Percentiles rank a stretch among this genome's conserved stretches.
Evolutionary conservation across 2,888 invertebrate genomes (phyloP).

Genomic region (Ormyrus nitidulus): DNA sequence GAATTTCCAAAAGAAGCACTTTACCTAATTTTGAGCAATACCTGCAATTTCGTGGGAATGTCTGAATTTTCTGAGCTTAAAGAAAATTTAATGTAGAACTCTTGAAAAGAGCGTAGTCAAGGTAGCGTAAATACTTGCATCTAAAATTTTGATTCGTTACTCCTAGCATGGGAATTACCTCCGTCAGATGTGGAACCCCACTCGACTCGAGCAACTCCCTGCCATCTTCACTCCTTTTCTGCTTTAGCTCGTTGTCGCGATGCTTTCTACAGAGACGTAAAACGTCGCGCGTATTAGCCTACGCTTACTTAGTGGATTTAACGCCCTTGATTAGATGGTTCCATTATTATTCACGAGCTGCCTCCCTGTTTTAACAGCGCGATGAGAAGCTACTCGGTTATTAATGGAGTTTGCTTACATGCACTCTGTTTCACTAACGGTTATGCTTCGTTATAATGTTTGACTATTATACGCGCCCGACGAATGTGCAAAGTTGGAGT

Average conservation of each 20-base stretch:
- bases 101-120: neutral
- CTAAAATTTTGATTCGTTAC: neutral
- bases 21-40: no score
- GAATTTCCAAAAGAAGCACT: no score
- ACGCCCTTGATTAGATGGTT: slow-evolving; percentile 38
- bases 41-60: no score
- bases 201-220: neutral
- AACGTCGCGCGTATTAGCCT: neutral
- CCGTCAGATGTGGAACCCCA: neutral
- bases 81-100: slow-evolving; percentile 35
- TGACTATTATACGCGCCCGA: neutral
- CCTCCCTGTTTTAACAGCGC: neutral
- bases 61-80: no score
- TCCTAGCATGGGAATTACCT: no score
- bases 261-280: neutral
- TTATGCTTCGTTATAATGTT: slow-evolving; percentile 38
- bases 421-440: slow-evolving; percentile 7
- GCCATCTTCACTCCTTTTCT: neutral
- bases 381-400: slow-evolving; percentile 22
- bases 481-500: no score
- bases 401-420: slow-evolving; percentile 35
- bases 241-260: neutral
- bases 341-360: slow-evolving; percentile 35
- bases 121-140: neutral
- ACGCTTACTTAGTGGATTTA: slow-evolving; percentile 22